Conservation (phyloP, 2,888 invertebrate species). For the Isotomurus palustris region DNA sequence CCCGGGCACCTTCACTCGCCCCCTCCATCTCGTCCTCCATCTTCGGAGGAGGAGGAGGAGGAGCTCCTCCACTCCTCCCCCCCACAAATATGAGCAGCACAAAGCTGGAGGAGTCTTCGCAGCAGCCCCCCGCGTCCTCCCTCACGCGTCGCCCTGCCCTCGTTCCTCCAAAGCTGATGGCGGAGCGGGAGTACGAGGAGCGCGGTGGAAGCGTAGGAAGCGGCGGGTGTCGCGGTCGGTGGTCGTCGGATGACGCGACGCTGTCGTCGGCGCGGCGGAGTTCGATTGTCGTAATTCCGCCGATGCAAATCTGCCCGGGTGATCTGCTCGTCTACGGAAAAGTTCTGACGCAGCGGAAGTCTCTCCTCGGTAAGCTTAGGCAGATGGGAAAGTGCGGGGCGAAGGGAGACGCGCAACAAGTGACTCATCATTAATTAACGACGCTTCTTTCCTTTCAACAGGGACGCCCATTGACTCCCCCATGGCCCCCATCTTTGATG, state of each 20-base stretch:
- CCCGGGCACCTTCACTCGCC: neutral
- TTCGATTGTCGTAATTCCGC: constrained; percentile 53
- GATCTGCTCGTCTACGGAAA: constrained; percentile 53
- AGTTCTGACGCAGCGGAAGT: constrained; percentile 51
- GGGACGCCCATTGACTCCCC: constrained; percentile 43
- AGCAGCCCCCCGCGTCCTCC: constrained; percentile 50
- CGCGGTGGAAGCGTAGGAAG: constrained; percentile 37
- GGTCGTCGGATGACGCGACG: constrained; percentile 43
- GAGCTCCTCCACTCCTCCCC: neutral
- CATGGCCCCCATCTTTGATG: constrained; percentile 38
- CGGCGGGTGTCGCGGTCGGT: constrained; percentile 2
- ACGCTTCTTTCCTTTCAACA: constrained; percentile 7
- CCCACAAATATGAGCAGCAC: neutral
- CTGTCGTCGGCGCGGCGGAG: constrained; percentile 48
- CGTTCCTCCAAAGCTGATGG: constrained; percentile 51
- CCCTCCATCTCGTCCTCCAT: constrained; percentile 1
- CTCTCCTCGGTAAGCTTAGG: constrained; percentile 48
- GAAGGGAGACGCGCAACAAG: too few species aligned
- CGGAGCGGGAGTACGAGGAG: constrained; percentile 46
- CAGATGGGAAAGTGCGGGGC: too few species aligned
- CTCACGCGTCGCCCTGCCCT: constrained; percentile 51
- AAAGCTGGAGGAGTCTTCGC: constrained; percentile 47
- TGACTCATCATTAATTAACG: neutral
- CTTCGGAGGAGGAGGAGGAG: neutral
- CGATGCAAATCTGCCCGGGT: constrained; percentile 54